Conservation (phyloP, 2,888 invertebrate genomes). For the Ditylenchus weischeri region DNA sequence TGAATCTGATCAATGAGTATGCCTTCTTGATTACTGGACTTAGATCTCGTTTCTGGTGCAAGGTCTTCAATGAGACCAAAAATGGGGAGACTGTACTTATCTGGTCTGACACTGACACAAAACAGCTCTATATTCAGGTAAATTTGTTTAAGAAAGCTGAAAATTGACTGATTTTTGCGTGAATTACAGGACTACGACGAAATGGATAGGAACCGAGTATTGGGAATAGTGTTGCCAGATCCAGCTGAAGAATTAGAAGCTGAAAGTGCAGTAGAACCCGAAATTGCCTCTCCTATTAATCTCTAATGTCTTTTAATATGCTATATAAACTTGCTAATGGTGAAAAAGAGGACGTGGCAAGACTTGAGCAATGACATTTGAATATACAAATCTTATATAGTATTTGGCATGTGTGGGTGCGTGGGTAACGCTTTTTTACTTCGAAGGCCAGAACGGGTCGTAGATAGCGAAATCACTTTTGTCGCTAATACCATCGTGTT, state of each 20-base stretch:
- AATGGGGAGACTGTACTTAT: conserved; percentile 29
- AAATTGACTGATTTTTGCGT: not conserved
- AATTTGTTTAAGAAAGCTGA: not conserved
- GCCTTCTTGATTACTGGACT: conserved; percentile 16
- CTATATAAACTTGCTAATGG: no score
- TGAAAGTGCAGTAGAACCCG: not conserved
- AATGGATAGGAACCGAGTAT: conserved; percentile 26
- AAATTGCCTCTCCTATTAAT: no score
- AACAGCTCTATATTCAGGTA: conserved; percentile 27
- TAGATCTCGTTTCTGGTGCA: conserved; percentile 17
- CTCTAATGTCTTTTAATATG: no score
- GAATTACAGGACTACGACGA: conserved; percentile 27
- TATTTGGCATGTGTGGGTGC: no score
- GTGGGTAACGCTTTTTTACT: no score
- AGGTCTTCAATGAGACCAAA: conserved; percentile 18
- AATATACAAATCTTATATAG: no score
- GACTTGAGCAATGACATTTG: no score
- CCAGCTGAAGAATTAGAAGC: not conserved
- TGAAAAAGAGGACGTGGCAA: no score
- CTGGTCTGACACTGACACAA: conserved; percentile 20
- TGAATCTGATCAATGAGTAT: conserved; percentile 20
- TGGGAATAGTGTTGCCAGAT: conserved; percentile 28
- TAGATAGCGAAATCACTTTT: no score
- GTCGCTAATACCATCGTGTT: no score
- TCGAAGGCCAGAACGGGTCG: no score